These are phyloP conservation scores for Entomobrya multifasciata DNA, from an alignment of 2,888 invertebrate species.

Conservation along the genomic window DNA sequence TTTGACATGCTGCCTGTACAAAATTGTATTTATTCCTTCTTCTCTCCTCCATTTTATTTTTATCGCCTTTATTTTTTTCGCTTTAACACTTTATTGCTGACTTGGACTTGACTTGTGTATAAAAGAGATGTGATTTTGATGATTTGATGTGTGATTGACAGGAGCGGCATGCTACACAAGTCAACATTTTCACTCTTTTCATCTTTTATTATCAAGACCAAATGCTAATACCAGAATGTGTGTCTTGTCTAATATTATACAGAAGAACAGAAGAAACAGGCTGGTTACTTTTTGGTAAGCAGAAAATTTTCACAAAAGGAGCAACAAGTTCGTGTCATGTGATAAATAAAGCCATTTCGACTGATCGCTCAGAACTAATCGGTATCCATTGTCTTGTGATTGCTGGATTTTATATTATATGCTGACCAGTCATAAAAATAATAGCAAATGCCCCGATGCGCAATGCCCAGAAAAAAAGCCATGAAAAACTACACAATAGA, in stretches of 20 bases:
- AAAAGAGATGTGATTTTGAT: constrained; percentile 25
- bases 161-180: constrained; percentile 24
- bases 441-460: no score
- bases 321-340: constrained; percentile 1
- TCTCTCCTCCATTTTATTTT: no score
- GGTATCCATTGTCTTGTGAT: constrained; percentile 10
- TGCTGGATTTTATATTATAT: no score
- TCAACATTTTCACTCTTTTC: constrained; percentile 28
- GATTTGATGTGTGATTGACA: constrained; percentile 36
- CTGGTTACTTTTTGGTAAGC: neutral
- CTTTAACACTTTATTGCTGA: constrained; percentile 23
- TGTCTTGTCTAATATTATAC: no score
- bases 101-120: neutral
- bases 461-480: no score
- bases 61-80: constrained; percentile 32
- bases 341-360: constrained; percentile 21
- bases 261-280: no score
- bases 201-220: no score
- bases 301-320: neutral
- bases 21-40: neutral
- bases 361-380: constrained; percentile 27
- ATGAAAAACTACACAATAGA: no score
- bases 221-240: no score
- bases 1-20: no score
- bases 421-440: no score